Conservation (phyloP, 2,888 invertebrate genomes). For the Phanerotoma sp. region DNA sequence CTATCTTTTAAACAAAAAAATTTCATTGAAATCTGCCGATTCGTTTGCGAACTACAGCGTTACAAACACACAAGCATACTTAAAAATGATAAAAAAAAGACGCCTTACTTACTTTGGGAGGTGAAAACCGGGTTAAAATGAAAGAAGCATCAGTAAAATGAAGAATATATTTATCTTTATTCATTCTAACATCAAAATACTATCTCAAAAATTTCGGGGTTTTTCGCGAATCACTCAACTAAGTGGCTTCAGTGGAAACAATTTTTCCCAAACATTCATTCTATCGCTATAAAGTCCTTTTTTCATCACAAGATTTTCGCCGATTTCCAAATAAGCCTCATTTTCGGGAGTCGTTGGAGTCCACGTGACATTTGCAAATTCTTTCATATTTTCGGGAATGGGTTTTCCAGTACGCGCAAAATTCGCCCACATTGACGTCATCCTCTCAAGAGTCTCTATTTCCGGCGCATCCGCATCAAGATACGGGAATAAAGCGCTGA, state of each 20-base stretch:
- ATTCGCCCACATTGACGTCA: conserved; percentile 57
- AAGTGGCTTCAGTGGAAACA: conserved; percentile 49
- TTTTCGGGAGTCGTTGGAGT: conserved; percentile 49
- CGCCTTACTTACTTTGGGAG: too few relatives aligned
- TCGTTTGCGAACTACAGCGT: too few relatives aligned
- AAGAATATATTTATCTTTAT: too few relatives aligned
- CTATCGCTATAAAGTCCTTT: conserved; percentile 52
- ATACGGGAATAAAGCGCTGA: conserved; percentile 48
- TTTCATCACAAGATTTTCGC: conserved; percentile 51
- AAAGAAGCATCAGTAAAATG: too few relatives aligned
- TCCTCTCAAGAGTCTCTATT: conserved; percentile 53
- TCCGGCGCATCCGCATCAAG: conserved; percentile 57
- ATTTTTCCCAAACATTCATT: conserved; percentile 56
- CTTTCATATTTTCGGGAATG: conserved; percentile 49
- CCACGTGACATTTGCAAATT: conserved; percentile 55
- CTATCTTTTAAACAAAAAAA: too few relatives aligned
- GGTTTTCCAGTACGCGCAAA: conserved; percentile 60
- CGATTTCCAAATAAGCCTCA: conserved; percentile 57
- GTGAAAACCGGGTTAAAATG: too few relatives aligned
- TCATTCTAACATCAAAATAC: too few relatives aligned
- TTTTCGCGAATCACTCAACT: too few relatives aligned
- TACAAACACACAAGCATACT: too few relatives aligned
- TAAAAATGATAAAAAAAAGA: too few relatives aligned
- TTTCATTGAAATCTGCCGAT: too few relatives aligned
- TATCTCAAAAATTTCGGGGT: too few relatives aligned